Conservation (phyloP, 2,888 invertebrate species). For the Linyphia triangularis region DNA sequence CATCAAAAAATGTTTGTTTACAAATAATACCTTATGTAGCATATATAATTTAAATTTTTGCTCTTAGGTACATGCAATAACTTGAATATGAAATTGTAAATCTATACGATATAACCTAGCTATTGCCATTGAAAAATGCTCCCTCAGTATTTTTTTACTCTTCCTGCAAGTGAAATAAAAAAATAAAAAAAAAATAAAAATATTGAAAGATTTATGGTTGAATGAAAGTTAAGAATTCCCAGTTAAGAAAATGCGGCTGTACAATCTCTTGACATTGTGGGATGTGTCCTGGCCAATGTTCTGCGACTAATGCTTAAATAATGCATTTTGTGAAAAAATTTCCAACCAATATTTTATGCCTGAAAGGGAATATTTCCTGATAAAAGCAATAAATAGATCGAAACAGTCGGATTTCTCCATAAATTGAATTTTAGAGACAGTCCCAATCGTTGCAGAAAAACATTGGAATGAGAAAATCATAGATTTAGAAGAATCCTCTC, state of each 20-base stretch:
- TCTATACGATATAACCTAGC: neutral
- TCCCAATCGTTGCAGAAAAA: neutral
- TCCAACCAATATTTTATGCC: conserved; percentile 51
- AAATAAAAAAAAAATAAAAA: conserved; percentile 12
- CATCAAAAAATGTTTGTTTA: too few species aligned
- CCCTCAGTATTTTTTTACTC: neutral
- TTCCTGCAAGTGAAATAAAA: neutral
- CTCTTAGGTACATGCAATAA: too few species aligned
- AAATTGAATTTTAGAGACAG: conserved; percentile 42
- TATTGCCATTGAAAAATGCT: neutral
- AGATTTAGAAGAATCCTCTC: neutral
- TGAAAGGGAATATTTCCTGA: conserved; percentile 39
- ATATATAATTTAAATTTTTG: too few species aligned
- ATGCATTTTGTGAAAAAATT: conserved; percentile 50
- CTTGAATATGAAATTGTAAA: neutral
- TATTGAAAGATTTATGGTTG: conserved; percentile 37
- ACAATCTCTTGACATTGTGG: conserved; percentile 30
- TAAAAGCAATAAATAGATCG: conserved; percentile 44
- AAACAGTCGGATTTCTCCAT: conserved; percentile 27
- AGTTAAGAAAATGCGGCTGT: conserved; percentile 11
- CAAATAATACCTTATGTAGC: too few species aligned
- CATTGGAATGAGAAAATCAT: neutral
- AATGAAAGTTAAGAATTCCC: conserved; percentile 24
- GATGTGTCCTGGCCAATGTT: conserved; percentile 46
- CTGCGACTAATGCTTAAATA: conserved; percentile 59